These are phyloP conservation scores for Ascidia mentula DNA, from an alignment of 23 tunicate genomes.

Conservation along the genomic window DNA sequence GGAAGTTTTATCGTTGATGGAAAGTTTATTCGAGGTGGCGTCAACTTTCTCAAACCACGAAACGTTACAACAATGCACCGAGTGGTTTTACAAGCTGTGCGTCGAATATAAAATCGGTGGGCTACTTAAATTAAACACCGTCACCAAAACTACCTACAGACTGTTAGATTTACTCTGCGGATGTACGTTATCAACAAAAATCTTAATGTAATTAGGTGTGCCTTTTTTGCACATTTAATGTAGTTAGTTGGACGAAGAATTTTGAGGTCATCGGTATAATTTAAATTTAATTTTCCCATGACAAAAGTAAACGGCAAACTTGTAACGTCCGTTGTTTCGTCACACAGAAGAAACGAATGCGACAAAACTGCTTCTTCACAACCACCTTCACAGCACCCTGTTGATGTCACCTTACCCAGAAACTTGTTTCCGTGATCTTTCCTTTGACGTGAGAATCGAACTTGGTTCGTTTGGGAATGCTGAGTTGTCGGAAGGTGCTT, in stretches of 20 bases:
- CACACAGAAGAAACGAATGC: slow-evolving; percentile 18
- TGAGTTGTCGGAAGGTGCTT: not conserved
- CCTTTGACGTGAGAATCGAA: slow-evolving; percentile 19
- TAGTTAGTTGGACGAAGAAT: too few species aligned
- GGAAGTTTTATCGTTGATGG: slow-evolving; percentile 20
- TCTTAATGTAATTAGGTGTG: too few species aligned
- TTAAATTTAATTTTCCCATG: too few species aligned
- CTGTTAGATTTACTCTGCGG: too few species aligned
- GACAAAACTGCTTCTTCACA: slow-evolving; percentile 24
- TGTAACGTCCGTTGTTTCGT: too few species aligned
- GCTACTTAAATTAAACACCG: not conserved
- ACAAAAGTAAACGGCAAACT: too few species aligned
- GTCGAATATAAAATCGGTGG: slow-evolving; percentile 33
- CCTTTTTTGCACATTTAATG: too few species aligned
- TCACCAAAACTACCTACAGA: too few species aligned
- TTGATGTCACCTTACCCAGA: slow-evolving; percentile 24
- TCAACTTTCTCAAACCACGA: not conserved
- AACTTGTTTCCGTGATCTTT: slow-evolving; percentile 33
- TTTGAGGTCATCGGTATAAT: too few species aligned
- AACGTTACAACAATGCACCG: slow-evolving; percentile 21
- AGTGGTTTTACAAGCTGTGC: slow-evolving; percentile 54
- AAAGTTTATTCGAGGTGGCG: slow-evolving; percentile 11
- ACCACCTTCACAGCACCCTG: slow-evolving; percentile 12
- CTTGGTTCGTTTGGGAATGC: slow-evolving; percentile 28
- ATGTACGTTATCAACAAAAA: too few species aligned